Base-by-base conservation (phyloP, 2,888 invertebrate species). In the Melanotus villosus region DNA sequence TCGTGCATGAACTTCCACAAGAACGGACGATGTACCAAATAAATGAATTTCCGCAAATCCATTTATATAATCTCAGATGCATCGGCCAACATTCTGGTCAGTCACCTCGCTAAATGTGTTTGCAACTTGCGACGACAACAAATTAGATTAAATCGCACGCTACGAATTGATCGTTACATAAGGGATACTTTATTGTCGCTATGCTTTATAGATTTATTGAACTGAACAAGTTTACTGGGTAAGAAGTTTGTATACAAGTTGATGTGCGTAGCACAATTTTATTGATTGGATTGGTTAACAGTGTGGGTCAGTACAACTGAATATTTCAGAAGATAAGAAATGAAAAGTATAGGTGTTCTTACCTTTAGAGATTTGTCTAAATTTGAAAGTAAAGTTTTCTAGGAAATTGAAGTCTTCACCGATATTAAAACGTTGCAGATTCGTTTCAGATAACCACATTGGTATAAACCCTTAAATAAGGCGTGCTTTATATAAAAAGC, bases 101-200 rank as follows among this genome's bases (percentile, higher is more conserved):
- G 36, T 65, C 65, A 65, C 57, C 65, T 65, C 65, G 58, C 58
- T 58, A 64, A 64, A 64, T 64, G 54, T 19, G 58, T 58, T 65
- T 65, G 47, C 36, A 65, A 57, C 36, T 65, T 65, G 38, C 50
- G 57, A 58, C 57, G 38, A 41, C 47, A 47, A 12, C 9, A 56
- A 65, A 65, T 65, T 65, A 38, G 65, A 47, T 65, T 65, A 59
- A 21, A 18, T 7, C 12, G 47, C 23, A 12, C 47, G 21, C 23
- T 47, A 14, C 47, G 12, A 47, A 47, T 47, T 47, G 47, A 47
- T 47, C 47, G 47, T 47, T 47, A 34, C 41, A 7, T 14, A 9
- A 14, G 18, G 41, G 41, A 41, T 41, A 41, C n/a, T 41, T 41
- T 16, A 16, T 16, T 41, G 41, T 18, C 9, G 41, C n/a, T 9